These are phyloP conservation scores for Hydrophis major DNA, from an alignment of 2,797 vertebrate genomes.

Conservation along the genomic window DNA sequence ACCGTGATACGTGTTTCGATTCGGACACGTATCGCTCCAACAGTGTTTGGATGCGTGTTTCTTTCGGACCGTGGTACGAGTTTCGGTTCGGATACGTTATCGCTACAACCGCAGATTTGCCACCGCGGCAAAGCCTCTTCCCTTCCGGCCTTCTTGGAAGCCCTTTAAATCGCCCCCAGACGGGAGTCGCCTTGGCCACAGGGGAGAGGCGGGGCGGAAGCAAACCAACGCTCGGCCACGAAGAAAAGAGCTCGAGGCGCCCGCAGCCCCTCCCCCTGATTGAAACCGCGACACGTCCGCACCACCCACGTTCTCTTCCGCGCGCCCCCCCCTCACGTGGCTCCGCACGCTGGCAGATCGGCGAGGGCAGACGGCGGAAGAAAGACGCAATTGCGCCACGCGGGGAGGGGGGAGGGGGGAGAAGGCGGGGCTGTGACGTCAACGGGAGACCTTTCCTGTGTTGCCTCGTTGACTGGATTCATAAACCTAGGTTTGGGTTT, in stretches of 20 bases:
- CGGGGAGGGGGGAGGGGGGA: too few species aligned
- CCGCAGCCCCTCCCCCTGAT: neutral
- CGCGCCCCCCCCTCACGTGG: neutral
- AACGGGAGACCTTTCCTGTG: neutral
- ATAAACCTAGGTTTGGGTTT: neutral
- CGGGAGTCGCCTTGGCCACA: neutral
- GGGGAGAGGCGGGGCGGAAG: too few species aligned
- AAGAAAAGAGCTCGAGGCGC: neutral
- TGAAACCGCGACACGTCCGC: neutral
- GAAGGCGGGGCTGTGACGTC: too few species aligned
- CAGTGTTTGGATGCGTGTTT: neutral
- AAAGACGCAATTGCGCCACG: neutral
- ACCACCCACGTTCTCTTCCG: slow-evolving; percentile 31
- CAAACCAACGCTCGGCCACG: too few species aligned
- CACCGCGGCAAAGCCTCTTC: neutral
- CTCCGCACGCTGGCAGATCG: slow-evolving; percentile 1
- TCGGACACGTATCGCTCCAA: neutral
- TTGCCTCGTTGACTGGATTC: neutral
- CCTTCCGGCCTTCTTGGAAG: neutral
- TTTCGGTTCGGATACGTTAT: neutral
- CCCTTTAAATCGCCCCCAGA: neutral
- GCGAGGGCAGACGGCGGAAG: neutral
- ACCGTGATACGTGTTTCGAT: neutral
- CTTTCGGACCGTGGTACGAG: neutral
- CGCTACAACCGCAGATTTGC: neutral